These are phyloP conservation scores for Zophobas atratus DNA, from an alignment of 1,140 invertebrate species.

Conservation along the genomic window DNA sequence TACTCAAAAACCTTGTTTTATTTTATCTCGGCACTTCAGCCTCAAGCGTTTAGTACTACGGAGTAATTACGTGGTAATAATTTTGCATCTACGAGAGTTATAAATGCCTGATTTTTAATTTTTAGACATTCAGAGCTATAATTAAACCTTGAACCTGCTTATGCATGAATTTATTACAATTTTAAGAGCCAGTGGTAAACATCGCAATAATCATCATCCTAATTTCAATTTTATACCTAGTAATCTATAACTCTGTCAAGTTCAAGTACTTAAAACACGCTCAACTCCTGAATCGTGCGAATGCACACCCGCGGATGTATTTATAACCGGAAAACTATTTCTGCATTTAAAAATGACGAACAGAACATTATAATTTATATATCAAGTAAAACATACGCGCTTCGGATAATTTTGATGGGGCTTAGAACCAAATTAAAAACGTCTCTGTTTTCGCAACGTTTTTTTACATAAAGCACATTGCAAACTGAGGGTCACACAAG, in stretches of 20 bases:
- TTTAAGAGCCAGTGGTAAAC: neutral
- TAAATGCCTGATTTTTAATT: no score
- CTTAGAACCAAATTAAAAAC: no score
- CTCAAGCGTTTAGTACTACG: no score
- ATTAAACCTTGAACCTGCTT: no score
- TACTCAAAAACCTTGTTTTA: no score
- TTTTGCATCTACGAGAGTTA: no score
- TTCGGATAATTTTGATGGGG: no score
- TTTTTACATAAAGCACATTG: constrained; percentile 11
- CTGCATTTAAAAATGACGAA: neutral
- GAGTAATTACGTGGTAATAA: no score
- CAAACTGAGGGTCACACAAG: neutral
- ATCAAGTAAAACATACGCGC: no score
- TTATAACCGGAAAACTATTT: neutral
- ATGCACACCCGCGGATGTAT: neutral
- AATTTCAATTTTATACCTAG: neutral
- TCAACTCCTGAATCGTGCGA: neutral
- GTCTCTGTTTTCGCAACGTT: neutral
- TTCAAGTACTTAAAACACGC: neutral
- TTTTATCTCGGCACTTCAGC: no score
- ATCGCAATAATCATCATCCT: neutral
- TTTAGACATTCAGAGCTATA: no score
- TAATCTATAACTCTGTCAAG: neutral
- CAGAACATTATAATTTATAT: no score
- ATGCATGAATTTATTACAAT: neutral